phyloP scores from a whole-genome alignment of 2,797 vertebrate genomes.

The Semaprochilodus insignis region DNA sequence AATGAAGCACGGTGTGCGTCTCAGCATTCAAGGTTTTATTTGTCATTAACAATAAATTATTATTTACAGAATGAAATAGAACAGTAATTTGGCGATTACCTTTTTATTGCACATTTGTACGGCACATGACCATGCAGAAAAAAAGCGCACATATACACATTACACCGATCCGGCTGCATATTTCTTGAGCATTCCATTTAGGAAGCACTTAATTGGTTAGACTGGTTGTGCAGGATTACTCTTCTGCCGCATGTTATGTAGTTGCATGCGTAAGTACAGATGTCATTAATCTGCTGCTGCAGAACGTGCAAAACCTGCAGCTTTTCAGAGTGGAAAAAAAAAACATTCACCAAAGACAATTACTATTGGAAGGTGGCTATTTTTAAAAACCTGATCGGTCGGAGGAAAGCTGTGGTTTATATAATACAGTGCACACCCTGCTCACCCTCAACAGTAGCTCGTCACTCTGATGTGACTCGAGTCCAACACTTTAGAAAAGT shows the following conservation, averaged over 20 bases:
- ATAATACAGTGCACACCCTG: conserved; percentile 25
- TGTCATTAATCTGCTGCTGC: conserved; percentile 28
- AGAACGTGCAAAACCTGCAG: conserved; percentile 38
- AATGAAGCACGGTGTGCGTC: background rate
- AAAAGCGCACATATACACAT: conserved; percentile 1
- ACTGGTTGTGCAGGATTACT: conserved; percentile 49
- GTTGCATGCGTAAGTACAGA: conserved; percentile 14
- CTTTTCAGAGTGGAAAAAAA: background rate
- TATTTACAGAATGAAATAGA: conserved; percentile 73
- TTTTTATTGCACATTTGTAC: conserved; percentile 47
- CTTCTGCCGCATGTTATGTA: background rate
- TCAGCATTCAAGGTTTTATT: conserved; percentile 59
- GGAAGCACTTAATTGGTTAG: conserved; percentile 49
- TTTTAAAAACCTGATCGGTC: conserved; percentile 33
- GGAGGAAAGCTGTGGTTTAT: conserved; percentile 12
- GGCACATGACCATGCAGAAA: conserved; percentile 53
- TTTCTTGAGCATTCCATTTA: conserved; percentile 47
- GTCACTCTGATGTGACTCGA: conserved; percentile 46
- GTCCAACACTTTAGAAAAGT: conserved; percentile 18
- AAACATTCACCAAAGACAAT: conserved; percentile 33
- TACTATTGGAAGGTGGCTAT: conserved; percentile 28
- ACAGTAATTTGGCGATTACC: conserved; percentile 62
- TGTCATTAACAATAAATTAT: conserved; percentile 78
- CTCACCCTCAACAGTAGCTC: conserved; percentile 27
- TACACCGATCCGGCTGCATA: conserved; percentile 52